phyloP scores from a whole-genome alignment of 2,797 vertebrate genomes.

The Chaenodraco wilsoni region DNA sequence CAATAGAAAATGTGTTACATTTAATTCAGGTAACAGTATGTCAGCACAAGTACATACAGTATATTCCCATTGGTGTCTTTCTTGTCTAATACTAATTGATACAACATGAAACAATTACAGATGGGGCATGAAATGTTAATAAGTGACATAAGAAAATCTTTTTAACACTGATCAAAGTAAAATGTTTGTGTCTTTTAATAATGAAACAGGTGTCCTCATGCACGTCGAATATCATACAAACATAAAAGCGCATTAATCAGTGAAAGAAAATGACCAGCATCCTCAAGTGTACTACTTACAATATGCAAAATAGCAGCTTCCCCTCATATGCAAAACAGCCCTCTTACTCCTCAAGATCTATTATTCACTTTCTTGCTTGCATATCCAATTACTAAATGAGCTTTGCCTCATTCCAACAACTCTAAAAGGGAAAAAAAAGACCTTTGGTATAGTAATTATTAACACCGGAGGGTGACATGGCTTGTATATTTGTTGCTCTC shows the following conservation, averaged over 20 bases:
- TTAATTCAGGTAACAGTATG: slow-evolving; percentile 31
- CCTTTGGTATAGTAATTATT: slow-evolving; percentile 75
- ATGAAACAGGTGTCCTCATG: slow-evolving; percentile 64
- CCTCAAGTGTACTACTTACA: slow-evolving; percentile 65
- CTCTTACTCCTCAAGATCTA: slow-evolving; percentile 77
- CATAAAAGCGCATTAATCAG: slow-evolving; percentile 73
- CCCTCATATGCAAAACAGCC: slow-evolving; percentile 76
- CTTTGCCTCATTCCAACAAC: slow-evolving; percentile 74
- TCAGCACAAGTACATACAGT: slow-evolving; percentile 4
- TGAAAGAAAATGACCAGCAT: slow-evolving; percentile 74
- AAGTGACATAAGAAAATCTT: slow-evolving; percentile 50
- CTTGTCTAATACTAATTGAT: slow-evolving; percentile 22
- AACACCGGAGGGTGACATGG: slow-evolving; percentile 74
- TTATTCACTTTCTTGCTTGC: slow-evolving; percentile 80
- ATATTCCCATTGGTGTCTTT: slow-evolving; percentile 21
- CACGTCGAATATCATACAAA: slow-evolving; percentile 63
- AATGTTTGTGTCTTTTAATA: slow-evolving; percentile 57
- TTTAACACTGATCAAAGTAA: slow-evolving; percentile 60
- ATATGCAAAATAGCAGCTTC: slow-evolving; percentile 75
- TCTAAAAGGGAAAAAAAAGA: slow-evolving; percentile 45
- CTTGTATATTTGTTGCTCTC: slow-evolving; percentile 64
- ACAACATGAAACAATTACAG: slow-evolving; percentile 16
- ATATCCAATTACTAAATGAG: slow-evolving; percentile 80
- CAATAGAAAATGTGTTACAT: slow-evolving; percentile 11
- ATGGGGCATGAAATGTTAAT: slow-evolving; percentile 42